These are phyloP conservation scores for Epinephelus moara DNA, from an alignment of 2,113 vertebrate species.

Conservation along the genomic window DNA sequence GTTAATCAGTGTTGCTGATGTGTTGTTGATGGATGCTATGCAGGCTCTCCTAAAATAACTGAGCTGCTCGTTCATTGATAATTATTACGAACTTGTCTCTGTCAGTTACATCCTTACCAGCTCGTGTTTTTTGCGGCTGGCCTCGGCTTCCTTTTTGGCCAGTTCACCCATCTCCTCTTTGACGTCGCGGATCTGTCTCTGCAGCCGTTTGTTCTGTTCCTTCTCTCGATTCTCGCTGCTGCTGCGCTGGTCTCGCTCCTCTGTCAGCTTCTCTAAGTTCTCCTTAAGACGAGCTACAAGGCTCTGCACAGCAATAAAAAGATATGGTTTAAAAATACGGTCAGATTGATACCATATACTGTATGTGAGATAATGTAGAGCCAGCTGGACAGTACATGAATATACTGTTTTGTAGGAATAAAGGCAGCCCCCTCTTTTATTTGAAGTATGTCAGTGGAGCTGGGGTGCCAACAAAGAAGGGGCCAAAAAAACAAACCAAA, in stretches of 20 bases:
- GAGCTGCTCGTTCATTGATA: background rate
- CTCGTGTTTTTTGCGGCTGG: constrained; percentile 97
- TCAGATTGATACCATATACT: background rate
- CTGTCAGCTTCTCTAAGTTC: constrained; percentile 95
- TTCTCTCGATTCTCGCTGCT: constrained; percentile 94
- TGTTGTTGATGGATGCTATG: constrained; percentile 2
- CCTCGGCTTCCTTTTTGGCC: constrained; percentile 94
- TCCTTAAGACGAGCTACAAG: constrained; percentile 93
- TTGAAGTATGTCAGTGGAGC: background rate
- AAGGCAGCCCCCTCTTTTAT: background rate
- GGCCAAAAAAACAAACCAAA: no score
- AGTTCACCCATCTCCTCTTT: constrained; percentile 96
- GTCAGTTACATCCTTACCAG: constrained; percentile 85
- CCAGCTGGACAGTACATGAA: background rate
- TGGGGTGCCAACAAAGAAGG: background rate
- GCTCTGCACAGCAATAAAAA: constrained; percentile 78
- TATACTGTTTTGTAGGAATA: background rate
- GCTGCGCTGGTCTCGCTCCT: constrained; percentile 92
- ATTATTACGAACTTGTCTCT: background rate
- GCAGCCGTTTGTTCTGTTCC: constrained; percentile 96
- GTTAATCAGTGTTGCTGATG: background rate
- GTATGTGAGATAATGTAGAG: background rate
- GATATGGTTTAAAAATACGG: background rate
- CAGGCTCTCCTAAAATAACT: background rate
- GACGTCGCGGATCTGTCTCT: constrained; percentile 93